phyloP scores from a whole-genome alignment of 92 coral and sea anemone species.

The Actinostola sp. region DNA sequence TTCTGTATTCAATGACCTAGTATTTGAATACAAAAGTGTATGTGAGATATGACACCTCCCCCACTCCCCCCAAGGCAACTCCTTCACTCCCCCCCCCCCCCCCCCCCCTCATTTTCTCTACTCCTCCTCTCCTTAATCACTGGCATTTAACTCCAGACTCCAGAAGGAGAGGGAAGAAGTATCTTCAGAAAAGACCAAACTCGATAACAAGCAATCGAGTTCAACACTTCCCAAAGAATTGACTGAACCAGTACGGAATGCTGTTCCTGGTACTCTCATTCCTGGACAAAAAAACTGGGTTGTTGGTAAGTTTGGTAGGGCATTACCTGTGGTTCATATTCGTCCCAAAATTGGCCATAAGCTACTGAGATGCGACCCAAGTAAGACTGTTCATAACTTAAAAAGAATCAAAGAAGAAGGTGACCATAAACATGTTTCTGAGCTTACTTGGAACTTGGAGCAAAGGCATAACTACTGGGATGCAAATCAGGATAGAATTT shows the following conservation, averaged over 20 bases:
- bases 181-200: neutral
- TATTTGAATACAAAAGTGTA: too few relatives aligned
- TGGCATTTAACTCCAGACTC: constrained; percentile 25
- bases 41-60: too few relatives aligned
- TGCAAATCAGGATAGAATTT: neutral
- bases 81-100: too few relatives aligned
- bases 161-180: constrained; percentile 38
- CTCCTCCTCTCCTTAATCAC: too few relatives aligned
- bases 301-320: constrained; percentile 92
- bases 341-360: constrained; percentile 77
- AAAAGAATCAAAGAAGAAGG: constrained; percentile 67
- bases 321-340: constrained; percentile 79
- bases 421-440: constrained; percentile 32
- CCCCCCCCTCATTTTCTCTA: too few relatives aligned
- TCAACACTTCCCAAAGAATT: constrained; percentile 14
- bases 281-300: constrained; percentile 93
- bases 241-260: constrained; percentile 52
- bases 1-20: neutral
- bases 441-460: constrained; percentile 83
- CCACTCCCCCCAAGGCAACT: neutral
- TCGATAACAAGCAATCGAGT: neutral
- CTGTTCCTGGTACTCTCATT: constrained; percentile 92
- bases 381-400: constrained; percentile 87
- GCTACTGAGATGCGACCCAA: constrained; percentile 87
- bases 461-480: neutral